Evolutionary conservation across 2,113 vertebrate genomes (phyloP), one percentile per base, ranked within the genome.

Genomic region (Sorex fumeus): DNA sequence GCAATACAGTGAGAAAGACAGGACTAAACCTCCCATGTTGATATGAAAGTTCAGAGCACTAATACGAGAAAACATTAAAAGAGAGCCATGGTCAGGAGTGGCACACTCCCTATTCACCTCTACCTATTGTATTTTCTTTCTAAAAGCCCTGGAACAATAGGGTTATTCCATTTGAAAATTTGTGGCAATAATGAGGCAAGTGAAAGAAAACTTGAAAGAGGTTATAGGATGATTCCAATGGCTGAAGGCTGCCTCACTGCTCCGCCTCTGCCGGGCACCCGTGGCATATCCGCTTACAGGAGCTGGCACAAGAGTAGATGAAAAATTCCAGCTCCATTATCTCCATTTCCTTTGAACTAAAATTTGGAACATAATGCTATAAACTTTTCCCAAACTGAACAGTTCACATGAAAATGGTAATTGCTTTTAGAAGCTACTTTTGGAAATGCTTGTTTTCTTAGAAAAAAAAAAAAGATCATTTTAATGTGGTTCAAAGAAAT

Each of bases 371-470:
- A 25, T 21, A 50, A 28, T 13, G 45, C 64, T 75, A 70, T 57
- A 36, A 76, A 77, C 70, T 60, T 57, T 57, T 67, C 83, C 72
- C 43, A 77, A 66, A 30, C 47, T 13, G 32, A 70, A 45, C 32
- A 30, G 45, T 76, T 77, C 32, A 40, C 70, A 53, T 77, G 72
- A 80, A 84, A 77, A 62, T 43, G 53, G 64, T 53, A 32, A 64
- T 53, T 62, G 18, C 11, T 57, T 88, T 72, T 67, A 60, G 25
- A 77, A 72, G 64, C 69, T 66, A 43, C 47, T 92, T 90, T 70
- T 85, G 57, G 92, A 92, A 76, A 87, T 60, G 60, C 43, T 71
- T 47, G 12, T 72, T 91, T 95, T 77, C 72, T 74, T 23, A 32
- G 45, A 60, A 64, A 89, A 66, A 87, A 36, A 60, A 64, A 89